Percentiles rank a stretch among this genome's conserved stretches.
phyloP scores from a whole-genome alignment of 2,113 vertebrate genomes.

The Aramus guarauna region DNA sequence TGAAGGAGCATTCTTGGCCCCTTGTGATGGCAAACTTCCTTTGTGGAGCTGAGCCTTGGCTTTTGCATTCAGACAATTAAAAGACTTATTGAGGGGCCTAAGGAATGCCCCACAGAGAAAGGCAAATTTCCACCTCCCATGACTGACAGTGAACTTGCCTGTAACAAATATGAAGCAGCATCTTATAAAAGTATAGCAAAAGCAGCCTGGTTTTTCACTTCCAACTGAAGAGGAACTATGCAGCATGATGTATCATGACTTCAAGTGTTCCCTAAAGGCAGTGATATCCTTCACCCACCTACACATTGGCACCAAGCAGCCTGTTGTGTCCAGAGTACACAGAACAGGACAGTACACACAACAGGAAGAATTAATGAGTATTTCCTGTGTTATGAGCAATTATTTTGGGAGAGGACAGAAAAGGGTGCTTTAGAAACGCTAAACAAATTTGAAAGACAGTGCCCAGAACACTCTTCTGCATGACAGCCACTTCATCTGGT shows the following conservation, averaged over 20 bases:
- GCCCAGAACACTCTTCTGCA: not conserved
- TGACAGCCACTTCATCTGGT: not conserved
- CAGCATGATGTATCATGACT: not conserved
- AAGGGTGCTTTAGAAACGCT: not conserved
- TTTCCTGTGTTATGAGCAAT: not conserved
- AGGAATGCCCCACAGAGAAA: not conserved
- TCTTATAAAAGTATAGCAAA: not conserved
- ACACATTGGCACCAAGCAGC: not conserved
- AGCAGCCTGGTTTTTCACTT: not conserved
- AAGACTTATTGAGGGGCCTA: not conserved
- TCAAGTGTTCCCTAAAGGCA: not conserved
- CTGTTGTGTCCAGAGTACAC: not conserved
- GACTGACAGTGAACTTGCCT: not conserved
- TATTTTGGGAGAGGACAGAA: not conserved
- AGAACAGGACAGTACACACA: not conserved
- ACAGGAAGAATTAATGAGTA: not conserved
- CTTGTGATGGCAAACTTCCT: not conserved
- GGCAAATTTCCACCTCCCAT: not conserved
- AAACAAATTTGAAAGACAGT: not conserved
- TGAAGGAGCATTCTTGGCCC: not conserved
- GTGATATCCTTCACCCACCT: not conserved
- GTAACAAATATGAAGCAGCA: not conserved
- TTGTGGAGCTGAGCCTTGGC: not conserved
- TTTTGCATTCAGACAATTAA: not conserved
- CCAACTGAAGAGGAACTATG: not conserved